Conservation (phyloP, 2,888 invertebrate species). For the Erannis defoliaria region DNA sequence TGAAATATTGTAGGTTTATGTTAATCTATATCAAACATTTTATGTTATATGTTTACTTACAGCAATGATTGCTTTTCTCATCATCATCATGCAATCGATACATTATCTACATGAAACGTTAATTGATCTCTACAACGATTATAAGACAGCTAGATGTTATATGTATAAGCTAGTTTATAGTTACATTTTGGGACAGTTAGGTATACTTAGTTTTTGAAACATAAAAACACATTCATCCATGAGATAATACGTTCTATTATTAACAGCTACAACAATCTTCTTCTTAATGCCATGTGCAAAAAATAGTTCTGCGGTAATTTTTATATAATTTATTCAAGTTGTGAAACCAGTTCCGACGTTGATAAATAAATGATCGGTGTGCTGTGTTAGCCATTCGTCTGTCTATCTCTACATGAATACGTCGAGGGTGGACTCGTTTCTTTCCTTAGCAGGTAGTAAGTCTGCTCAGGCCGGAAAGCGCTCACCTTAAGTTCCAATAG, state of each 20-base stretch:
- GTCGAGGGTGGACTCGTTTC: conserved; percentile 58
- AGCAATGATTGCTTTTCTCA: conserved; percentile 35
- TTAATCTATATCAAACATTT: conserved; percentile 41
- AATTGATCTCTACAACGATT: conserved; percentile 35
- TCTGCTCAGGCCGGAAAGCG: conserved; percentile 71
- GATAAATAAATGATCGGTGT: conserved; percentile 40
- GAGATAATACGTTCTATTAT: conserved; percentile 33
- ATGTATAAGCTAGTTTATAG: conserved; percentile 27
- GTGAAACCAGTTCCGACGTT: conserved; percentile 41
- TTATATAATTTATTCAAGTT: conserved; percentile 41
- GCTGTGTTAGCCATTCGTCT: conserved; percentile 31
- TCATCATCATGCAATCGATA: conserved; percentile 35
- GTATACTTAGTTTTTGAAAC: conserved; percentile 23
- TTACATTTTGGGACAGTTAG: conserved; percentile 4
- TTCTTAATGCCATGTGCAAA: conserved; percentile 38
- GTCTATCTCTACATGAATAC: conserved; percentile 32
- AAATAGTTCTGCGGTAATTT: conserved; percentile 39
- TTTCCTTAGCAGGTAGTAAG: conserved; percentile 76
- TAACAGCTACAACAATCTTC: conserved; percentile 28
- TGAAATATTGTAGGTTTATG: conserved; percentile 47
- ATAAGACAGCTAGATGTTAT: conserved; percentile 20
- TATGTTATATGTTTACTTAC: conserved; percentile 22
- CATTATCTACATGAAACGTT: conserved; percentile 37
- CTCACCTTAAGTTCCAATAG: conserved; percentile 65
- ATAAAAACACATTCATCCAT: conserved; percentile 28